These are phyloP conservation scores for Tipula unca DNA, from an alignment of 2,888 invertebrate species.

Conservation along the genomic window DNA sequence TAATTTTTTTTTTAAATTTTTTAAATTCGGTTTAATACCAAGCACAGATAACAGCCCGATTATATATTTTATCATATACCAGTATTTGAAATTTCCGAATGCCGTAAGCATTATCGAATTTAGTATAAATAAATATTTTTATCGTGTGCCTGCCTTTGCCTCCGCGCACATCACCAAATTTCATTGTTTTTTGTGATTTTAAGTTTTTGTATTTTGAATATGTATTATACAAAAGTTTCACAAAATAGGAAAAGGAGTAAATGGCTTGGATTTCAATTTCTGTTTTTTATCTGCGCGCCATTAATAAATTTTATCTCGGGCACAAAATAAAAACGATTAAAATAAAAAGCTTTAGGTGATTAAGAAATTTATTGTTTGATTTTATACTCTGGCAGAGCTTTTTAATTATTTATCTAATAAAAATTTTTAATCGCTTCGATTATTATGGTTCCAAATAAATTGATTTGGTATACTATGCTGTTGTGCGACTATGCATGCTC, in stretches of 20 bases:
- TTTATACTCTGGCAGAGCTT: not conserved
- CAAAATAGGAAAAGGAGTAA: not conserved
- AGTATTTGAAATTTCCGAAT: no score
- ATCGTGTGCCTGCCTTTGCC: no score
- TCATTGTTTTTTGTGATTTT: no score
- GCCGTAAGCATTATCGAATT: no score
- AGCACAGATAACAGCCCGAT: no score
- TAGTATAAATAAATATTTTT: no score
- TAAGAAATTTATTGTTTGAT: not conserved
- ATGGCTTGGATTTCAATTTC: not conserved
- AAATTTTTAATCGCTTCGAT: not conserved
- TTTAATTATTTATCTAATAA: not conserved
- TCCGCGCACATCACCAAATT: no score
- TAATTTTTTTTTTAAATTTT: no score
- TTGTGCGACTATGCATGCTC: not conserved
- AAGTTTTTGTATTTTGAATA: not conserved
- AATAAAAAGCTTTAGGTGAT: not conserved
- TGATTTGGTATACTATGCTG: not conserved
- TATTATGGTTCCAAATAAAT: not conserved
- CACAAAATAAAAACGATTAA: not conserved
- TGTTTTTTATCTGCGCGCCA: not conserved
- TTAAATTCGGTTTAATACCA: no score
- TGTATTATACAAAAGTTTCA: not conserved
- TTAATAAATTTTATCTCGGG: not conserved
- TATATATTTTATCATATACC: no score